phyloP scores from a whole-genome alignment of 2,113 vertebrate genomes.

The Passerina amoena region DNA sequence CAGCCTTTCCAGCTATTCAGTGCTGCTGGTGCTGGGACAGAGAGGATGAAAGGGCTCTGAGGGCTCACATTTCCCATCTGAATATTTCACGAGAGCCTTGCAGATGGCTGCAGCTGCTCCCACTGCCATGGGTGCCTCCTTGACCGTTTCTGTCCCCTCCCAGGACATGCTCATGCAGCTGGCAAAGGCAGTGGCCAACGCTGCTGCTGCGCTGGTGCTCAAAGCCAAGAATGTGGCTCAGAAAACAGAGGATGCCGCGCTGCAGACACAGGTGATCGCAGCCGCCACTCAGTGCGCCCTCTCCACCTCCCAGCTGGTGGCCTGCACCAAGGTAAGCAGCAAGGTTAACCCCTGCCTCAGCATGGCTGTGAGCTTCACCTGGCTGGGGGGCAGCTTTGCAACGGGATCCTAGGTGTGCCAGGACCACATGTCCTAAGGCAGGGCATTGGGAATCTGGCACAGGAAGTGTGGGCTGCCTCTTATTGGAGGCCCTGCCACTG shows the following conservation, averaged over 20 bases:
- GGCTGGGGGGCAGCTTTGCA: not conserved
- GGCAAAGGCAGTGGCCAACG: slow-evolving; percentile 92
- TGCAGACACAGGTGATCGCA: slow-evolving; percentile 93
- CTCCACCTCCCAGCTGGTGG: slow-evolving; percentile 96
- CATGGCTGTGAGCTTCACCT: not conserved
- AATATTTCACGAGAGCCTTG: not conserved
- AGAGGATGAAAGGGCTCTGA: rapidly evolving
- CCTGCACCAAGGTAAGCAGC: slow-evolving; percentile 90
- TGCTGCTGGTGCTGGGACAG: not conserved
- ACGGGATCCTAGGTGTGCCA: rapidly evolving
- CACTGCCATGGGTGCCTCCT: rapidly evolving
- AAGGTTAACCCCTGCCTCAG: not conserved
- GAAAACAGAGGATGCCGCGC: slow-evolving; percentile 85
- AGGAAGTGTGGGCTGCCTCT: not conserved
- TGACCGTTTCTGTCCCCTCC: not conserved
- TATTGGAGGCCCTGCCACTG: not conserved
- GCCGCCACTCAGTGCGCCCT: slow-evolving; percentile 95
- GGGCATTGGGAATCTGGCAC: not conserved
- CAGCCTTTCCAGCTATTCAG: not conserved
- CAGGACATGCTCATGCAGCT: slow-evolving; percentile 97
- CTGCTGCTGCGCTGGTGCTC: slow-evolving; percentile 86
- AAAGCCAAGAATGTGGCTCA: slow-evolving; percentile 97
- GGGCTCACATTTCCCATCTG: not conserved
- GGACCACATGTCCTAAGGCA: not conserved
- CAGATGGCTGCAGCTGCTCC: rapidly evolving